Evolutionary conservation across 2,888 invertebrate genomes (phyloP), one percentile per base, ranked within the genome.

Genomic region (Drosophila mimica): DNA sequence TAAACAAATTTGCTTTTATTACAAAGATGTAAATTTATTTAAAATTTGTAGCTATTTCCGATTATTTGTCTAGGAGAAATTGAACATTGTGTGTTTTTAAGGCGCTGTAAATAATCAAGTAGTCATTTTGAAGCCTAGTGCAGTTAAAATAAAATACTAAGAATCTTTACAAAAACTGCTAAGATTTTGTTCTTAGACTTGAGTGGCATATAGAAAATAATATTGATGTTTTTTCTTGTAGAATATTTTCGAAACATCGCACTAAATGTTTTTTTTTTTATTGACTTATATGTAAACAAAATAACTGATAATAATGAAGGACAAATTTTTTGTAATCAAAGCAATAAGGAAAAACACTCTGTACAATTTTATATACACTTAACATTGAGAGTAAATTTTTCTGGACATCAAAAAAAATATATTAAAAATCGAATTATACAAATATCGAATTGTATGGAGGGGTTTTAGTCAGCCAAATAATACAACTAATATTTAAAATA

Each of bases 301-400:
- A 53, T 38, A 51, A 51, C 38, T 36, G n/a, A 49, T 59, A 62
- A 13, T 43, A 82, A 49, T 49, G 28, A 52, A 9, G 46, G 43
- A 74, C 74, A 48, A 74, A 74, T 60, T 74, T 74, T 72, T 53
- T 40, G 58, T 68, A 74, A 70, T 38, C 5, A 60, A 66, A 59
- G 46, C 40, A 64, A 78, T 54, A 64, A 36, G 67, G 53, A 61
- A 72, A 53, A 76, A 78, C 78, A 88, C 83, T 84, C 83, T 90
- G 88, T 92, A 91, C 88, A 88, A 52, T 83, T 46, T 82, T 91
- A 91, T 91, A 91, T 90, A 88, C 88, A 92, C 78, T 88, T 84
- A 91, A 90, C 84, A 91, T 74, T 73, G 68, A 82, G 70, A 84
- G 53, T 78, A 89, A 64, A 78, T 58, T 71, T 79, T 57, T 64